Base-by-base conservation (phyloP, 2,113 vertebrate species). In the Petromus typicus region DNA sequence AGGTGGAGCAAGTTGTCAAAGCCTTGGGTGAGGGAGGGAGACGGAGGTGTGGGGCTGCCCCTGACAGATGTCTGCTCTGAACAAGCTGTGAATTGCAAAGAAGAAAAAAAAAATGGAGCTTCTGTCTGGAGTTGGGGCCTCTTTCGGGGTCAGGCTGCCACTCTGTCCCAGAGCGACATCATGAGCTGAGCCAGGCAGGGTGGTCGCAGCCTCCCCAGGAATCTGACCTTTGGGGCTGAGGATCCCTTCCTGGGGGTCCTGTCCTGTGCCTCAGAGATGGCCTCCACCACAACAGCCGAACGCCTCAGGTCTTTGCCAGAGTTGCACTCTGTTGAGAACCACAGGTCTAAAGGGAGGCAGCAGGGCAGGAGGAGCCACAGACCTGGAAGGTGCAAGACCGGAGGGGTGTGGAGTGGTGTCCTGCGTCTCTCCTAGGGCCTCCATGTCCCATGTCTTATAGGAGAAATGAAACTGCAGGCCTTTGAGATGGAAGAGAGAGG, bases 351-450 rank as follows among this genome's bases (percentile, higher is more conserved):
- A 64, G 63, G 20, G 67, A 71, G 67, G 14, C 37, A 37, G 11
- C n/a, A 40, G 37, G 67, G 37, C n/a, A 71, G 67, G n/a, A 71
- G 67, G n/a, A 71, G n/a, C 3, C 20, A 20, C 37, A 40, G 67
- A 32, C 12, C 32, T 0, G 20, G 57, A 16, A 18, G 61, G 2
- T 22, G 32, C 37, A 20, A 22, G 54, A 64, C 27, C 25, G n/a
- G 40, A 0, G 4, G 32, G 17, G 34, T 27, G n/a, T 10, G 0
- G 61, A 25, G 45, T 30, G 54, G n/a, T n/a, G n/a, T n/a, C n/a
- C n/a, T 51, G 57, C 32, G 2, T 71, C 76, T 83, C 63, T 85
- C 56, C 48, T 5, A n/a, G 81, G 7, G 48, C 34, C 45, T 81
- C 5, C 0, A 5, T 34, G 63, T 59, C 32, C 57, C 79, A 27